Conservation (phyloP, 2,113 vertebrate genomes). For the Pedetes capensis region DNA sequence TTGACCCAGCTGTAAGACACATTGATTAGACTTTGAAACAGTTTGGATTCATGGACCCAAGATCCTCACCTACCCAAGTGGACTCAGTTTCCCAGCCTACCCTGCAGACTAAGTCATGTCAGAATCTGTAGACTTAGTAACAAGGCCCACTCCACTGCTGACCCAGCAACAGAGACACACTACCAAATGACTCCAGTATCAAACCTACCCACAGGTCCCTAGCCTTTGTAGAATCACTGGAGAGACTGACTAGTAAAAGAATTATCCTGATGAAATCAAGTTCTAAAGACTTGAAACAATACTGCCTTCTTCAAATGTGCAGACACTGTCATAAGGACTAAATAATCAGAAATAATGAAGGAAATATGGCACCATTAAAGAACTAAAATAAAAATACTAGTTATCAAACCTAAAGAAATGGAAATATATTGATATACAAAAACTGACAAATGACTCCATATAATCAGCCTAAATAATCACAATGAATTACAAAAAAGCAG, state of each 20-base stretch:
- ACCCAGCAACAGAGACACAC: not conserved
- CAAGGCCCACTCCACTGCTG: too few relatives aligned
- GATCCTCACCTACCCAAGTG: too few relatives aligned
- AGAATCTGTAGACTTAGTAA: not conserved
- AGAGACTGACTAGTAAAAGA: not conserved
- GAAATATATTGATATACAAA: not conserved
- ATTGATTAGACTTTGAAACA: too few relatives aligned
- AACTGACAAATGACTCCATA: not conserved
- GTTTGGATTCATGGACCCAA: not conserved
- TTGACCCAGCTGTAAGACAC: too few relatives aligned
- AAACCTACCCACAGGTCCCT: not conserved
- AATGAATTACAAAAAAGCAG: not conserved
- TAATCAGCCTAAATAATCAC: not conserved
- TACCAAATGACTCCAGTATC: not conserved
- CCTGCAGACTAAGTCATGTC: accelerated
- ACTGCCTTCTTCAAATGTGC: too few relatives aligned
- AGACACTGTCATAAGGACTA: too few relatives aligned
- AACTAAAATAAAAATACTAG: too few relatives aligned
- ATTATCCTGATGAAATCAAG: not conserved
- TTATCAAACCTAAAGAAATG: too few relatives aligned
- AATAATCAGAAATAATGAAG: too few relatives aligned
- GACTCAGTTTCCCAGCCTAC: accelerated
- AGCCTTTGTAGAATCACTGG: not conserved
- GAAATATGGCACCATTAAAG: too few relatives aligned
- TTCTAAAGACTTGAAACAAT: not conserved